Evolutionary conservation across 2,888 invertebrate species (phyloP), one percentile per base, ranked within the genome.

Genomic region (Ormyrus pomaceus): DNA sequence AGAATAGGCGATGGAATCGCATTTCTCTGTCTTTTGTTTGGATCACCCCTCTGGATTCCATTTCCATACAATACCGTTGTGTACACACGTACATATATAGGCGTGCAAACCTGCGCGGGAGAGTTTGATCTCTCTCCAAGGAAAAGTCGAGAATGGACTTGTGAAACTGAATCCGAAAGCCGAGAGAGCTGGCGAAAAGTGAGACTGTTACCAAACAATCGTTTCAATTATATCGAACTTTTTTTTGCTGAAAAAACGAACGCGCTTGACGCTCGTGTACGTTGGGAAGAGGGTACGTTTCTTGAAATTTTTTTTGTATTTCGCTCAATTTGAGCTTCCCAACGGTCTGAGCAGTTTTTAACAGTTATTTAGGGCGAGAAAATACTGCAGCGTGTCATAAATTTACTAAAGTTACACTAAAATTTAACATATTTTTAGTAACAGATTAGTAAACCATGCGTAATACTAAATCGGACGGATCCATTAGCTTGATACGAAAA

Each of bases 191-290:
- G 34, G 34, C 34, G 34, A 34, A 34, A 34, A 34, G 34, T 34
- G 34, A 34, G 70, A 61, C 59, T 78, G 72, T 59, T 72, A 78
- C 59, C 59, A 78, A 71, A 73, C 78, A 66, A 59, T 66, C 45
- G 50, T 58, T 74, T 34, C 58, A 50, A 59, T 66, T 59, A 66
- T 74, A 51, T 46, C 58, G 56, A 50, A n/a, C 66, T 66, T 66
- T 51, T 34, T 11, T 58, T 65, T 53, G 45, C 45, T 6, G 6
- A 10, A 66, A 77, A 19, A 77, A 65, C 68, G 59, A 64, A 78
- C 50, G 59, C 59, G 34, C 34, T 6, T 9, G 11, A 13, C 2
- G 50, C 8, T 50, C 8, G n/a, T 6, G 19, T 50, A 50, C 50
- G n/a, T 50, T 11, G 10, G 6, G 46, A 62, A 5, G 10, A 46